Evolutionary conservation across 2,888 invertebrate species (phyloP), one percentile per base, ranked within the genome.

Genomic region (Rotaria socialis): DNA sequence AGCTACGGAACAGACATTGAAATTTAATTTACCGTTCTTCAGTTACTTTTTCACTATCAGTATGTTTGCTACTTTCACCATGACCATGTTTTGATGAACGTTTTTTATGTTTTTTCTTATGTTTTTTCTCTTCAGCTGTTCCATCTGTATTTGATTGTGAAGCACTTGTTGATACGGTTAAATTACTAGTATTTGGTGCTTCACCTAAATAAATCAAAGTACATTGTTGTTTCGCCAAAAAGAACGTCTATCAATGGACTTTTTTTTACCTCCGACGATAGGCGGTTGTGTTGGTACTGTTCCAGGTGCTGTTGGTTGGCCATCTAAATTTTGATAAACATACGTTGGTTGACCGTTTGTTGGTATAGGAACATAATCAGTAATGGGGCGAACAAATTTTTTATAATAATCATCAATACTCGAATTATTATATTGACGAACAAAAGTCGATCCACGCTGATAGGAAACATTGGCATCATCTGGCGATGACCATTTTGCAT

Each of bases 71-170:
- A n/a, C 24, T 47, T 41, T 80, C 80, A n/a, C 47, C 43, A n/a
- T 80, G 41, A n/a, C 24, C 10, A 35, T 67, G 80, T 80, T 80
- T 80, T 47, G 80, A 80, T 35, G 80, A 80, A 7, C 47, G 41
- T 80, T 80, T 80, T n/a, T 80, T 80, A n/a, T 80, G 80, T n/a
- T 80, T 80, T 47, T 80, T 80, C 47, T 80, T 80, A n/a, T 80
- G 47, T 47, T 80, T 80, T 10, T 80, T 80, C 47, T 80, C 47
- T n/a, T 80, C 80, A 24, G 24, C 5, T 47, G 19, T n/a, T n/a
- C n/a, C 24, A 80, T 43, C 80, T 35, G 35, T 16, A 35, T 67
- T 67, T 27, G 67, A 19, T 67, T 67, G 67, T 35, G 67, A 14
- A 67, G 14, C 35, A 67, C 6, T 67, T 19, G 35, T 14, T 24